Conservation (phyloP, 2,113 vertebrate species). For the Catharus fuscescens region DNA sequence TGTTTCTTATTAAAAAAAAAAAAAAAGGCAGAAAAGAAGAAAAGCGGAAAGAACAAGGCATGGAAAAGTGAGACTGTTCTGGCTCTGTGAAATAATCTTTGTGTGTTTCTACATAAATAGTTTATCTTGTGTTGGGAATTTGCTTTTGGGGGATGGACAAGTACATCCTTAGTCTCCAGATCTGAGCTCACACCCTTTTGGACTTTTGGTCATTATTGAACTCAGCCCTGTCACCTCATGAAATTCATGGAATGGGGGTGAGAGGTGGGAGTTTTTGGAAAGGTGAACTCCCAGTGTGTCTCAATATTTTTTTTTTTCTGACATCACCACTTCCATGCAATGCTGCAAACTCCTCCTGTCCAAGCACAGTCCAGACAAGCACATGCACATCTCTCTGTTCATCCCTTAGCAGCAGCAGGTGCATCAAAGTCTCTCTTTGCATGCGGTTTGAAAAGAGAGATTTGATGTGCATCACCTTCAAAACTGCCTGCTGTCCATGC, state of each 20-base stretch:
- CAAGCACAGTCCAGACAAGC: not conserved
- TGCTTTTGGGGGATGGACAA: not conserved
- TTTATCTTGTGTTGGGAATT: not conserved
- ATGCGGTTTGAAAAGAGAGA: not conserved
- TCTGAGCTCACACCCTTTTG: not conserved
- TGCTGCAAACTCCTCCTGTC: not conserved
- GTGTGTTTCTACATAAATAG: not conserved
- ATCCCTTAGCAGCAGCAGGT: not conserved
- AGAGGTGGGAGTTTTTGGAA: not conserved
- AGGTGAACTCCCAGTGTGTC: not conserved
- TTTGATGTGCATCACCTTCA: not conserved
- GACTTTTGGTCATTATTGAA: not conserved
- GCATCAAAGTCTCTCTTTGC: not conserved
- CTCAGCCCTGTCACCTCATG: not conserved
- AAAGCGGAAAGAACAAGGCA: not conserved
- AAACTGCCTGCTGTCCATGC: not conserved
- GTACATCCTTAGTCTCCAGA: not conserved
- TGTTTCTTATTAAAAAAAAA: not conserved
- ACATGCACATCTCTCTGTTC: not conserved
- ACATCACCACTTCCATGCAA: conserved; percentile 7
- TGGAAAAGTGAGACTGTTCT: not conserved
- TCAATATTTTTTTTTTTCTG: no score
- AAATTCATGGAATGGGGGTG: not conserved
- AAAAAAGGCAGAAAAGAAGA: not conserved
- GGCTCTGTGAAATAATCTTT: not conserved